phyloP scores from a whole-genome alignment of 2,113 vertebrate species.

The Dascyllus trimaculatus region DNA sequence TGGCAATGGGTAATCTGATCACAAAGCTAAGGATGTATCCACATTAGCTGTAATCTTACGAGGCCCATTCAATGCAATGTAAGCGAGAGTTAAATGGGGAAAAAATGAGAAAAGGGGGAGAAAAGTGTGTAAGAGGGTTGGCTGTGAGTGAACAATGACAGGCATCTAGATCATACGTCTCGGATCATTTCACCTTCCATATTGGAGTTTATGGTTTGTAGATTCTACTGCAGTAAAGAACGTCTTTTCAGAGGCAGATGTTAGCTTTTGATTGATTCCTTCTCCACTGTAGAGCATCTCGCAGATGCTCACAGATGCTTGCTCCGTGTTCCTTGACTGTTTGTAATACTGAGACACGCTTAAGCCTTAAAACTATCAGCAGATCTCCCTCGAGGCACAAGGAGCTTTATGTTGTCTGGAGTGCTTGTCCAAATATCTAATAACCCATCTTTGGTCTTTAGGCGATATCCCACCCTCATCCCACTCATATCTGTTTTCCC shows the following conservation, averaged over 20 bases:
- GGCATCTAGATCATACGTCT: conserved; percentile 67
- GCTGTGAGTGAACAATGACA: conserved; percentile 65
- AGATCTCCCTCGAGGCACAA: conserved; percentile 57
- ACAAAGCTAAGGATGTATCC: conserved; percentile 30
- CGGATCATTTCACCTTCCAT: conserved; percentile 69
- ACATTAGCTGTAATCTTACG: conserved; percentile 49
- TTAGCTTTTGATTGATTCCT: conserved; percentile 72
- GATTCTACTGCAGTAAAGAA: conserved; percentile 65
- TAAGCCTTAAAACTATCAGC: conserved; percentile 69
- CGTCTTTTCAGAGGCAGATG: conserved; percentile 70
- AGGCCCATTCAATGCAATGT: conserved; percentile 28
- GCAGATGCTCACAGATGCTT: conserved; percentile 69
- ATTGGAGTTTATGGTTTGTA: conserved; percentile 74
- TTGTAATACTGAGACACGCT: conserved; percentile 59
- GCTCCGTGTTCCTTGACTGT: conserved; percentile 48
- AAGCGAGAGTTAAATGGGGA: conserved; percentile 44
- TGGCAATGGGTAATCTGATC: conserved; percentile 38
- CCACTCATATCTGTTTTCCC: conserved; percentile 54
- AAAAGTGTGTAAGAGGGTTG: conserved; percentile 42
- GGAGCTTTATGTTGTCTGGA: conserved; percentile 60
- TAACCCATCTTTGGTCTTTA: conserved; percentile 75
- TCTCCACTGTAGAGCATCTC: conserved; percentile 28
- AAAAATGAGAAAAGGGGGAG: conserved; percentile 36
- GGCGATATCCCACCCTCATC: conserved; percentile 69
- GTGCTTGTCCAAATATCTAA: conserved; percentile 79